These are phyloP conservation scores for Parus major DNA, from an alignment of 2,113 vertebrate genomes.

Conservation along the genomic window DNA sequence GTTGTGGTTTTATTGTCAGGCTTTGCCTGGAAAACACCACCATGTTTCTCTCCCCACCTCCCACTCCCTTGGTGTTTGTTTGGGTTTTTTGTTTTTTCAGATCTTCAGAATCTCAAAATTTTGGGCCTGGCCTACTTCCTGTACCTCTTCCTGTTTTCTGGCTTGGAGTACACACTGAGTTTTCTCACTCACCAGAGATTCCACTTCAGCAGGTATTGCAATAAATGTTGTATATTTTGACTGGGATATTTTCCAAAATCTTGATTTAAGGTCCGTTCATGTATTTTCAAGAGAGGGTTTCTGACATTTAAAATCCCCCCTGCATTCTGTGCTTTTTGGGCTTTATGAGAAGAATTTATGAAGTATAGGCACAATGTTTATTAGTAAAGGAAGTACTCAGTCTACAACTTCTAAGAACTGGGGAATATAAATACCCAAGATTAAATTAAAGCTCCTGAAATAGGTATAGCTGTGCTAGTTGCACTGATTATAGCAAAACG, in stretches of 20 bases:
- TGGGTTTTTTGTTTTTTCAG: slow-evolving; percentile 59
- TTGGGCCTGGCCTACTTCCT: slow-evolving; percentile 90
- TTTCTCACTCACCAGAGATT: slow-evolving; percentile 96
- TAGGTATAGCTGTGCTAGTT: neutral
- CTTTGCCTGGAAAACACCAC: neutral
- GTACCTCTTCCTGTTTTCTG: slow-evolving; percentile 96
- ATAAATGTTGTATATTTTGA: neutral
- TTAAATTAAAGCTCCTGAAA: neutral
- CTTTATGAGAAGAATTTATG: neutral
- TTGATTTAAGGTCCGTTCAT: neutral
- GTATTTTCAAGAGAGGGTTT: neutral
- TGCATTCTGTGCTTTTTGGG: neutral
- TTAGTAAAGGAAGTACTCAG: neutral
- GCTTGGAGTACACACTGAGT: slow-evolving; percentile 91
- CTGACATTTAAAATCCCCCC: neutral
- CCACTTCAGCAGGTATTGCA: slow-evolving; percentile 87
- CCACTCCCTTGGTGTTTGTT: neutral
- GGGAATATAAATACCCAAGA: neutral
- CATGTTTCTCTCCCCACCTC: neutral
- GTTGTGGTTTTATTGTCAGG: neutral
- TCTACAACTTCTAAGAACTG: neutral
- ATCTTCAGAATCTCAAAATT: slow-evolving; percentile 79
- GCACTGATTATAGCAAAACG: neutral
- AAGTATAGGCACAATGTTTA: neutral
- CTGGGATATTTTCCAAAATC: neutral